A percentile compares a stretch with the other conserved stretches of the same genome.
phyloP scores from a whole-genome alignment of 2,888 invertebrate species.

The Acleris laterana region DNA sequence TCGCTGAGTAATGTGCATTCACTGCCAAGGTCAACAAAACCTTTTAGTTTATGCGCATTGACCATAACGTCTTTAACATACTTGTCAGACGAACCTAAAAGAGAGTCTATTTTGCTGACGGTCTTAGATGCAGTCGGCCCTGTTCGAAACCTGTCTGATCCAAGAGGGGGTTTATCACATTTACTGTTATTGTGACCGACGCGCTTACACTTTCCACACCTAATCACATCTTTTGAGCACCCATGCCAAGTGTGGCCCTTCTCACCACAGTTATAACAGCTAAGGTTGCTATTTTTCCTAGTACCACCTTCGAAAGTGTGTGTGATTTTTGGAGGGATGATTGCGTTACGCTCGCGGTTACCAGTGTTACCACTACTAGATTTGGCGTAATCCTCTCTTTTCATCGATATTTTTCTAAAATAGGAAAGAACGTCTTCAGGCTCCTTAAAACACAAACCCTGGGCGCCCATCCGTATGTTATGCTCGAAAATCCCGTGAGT shows the following conservation, averaged over 20 bases:
- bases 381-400: neutral
- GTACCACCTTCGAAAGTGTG: neutral
- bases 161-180: neutral
- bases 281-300: neutral
- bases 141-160: neutral
- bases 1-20: slow-evolving; percentile 8
- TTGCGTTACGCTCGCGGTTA: neutral
- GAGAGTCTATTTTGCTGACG: slow-evolving; percentile 1
- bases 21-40: slow-evolving; percentile 4
- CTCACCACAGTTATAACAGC: slow-evolving; percentile 22
- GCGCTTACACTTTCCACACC: slow-evolving; percentile 9
- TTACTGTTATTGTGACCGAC: slow-evolving; percentile 9
- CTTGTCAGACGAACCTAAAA: neutral
- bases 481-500: slow-evolving; percentile 36
- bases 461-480: slow-evolving; percentile 30
- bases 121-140: neutral
- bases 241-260: neutral
- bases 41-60: neutral
- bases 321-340: neutral
- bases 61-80: slow-evolving; percentile 1
- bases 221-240: slow-evolving; percentile 9
- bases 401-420: slow-evolving; percentile 13
- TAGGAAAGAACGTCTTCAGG: slow-evolving; percentile 26
- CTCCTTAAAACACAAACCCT: slow-evolving; percentile 17
- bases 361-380: neutral